A percentile compares a stretch with the other conserved stretches of the same genome.
phyloP scores from a whole-genome alignment of 2,888 invertebrate species.

The Pilophorus perplexus region DNA sequence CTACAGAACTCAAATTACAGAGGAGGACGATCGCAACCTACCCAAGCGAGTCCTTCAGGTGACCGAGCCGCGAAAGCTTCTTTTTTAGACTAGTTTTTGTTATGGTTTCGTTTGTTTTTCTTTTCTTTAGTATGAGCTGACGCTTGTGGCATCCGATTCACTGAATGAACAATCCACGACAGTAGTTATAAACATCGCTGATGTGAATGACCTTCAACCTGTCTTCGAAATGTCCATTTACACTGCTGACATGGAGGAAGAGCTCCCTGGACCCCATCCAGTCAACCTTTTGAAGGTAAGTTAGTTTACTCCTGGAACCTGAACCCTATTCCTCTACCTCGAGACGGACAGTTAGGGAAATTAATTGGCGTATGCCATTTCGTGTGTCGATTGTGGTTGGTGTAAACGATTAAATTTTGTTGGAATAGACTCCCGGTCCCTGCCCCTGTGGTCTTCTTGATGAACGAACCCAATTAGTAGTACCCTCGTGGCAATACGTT shows the following conservation, averaged over 20 bases:
- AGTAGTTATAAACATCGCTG: constrained; percentile 76
- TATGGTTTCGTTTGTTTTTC: constrained; percentile 50
- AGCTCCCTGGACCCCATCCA: constrained; percentile 69
- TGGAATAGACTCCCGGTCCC: too few relatives aligned
- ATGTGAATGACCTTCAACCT: constrained; percentile 88
- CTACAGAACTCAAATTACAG: constrained; percentile 92
- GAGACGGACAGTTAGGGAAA: not conserved
- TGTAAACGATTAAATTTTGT: too few relatives aligned
- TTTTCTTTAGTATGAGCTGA: constrained; percentile 72
- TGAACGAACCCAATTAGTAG: too few relatives aligned
- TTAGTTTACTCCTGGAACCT: not conserved
- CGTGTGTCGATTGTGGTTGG: too few relatives aligned
- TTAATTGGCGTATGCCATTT: too few relatives aligned
- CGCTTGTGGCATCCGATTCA: constrained; percentile 85
- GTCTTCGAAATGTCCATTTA: constrained; percentile 71
- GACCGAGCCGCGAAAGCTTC: constrained; percentile 7
- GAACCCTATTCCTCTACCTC: not conserved
- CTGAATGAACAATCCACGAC: constrained; percentile 84
- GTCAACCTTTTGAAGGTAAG: constrained; percentile 68
- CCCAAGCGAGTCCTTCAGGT: constrained; percentile 91
- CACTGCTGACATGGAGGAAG: constrained; percentile 71
- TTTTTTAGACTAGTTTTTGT: constrained; percentile 38
- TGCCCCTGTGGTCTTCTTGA: too few relatives aligned
- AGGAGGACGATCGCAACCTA: constrained; percentile 90
- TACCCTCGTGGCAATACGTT: too few relatives aligned